Percentiles rank a stretch among this genome's conserved stretches.
phyloP scores from a whole-genome alignment of 2,888 invertebrate species.

The Pristionchus mayeri region DNA sequence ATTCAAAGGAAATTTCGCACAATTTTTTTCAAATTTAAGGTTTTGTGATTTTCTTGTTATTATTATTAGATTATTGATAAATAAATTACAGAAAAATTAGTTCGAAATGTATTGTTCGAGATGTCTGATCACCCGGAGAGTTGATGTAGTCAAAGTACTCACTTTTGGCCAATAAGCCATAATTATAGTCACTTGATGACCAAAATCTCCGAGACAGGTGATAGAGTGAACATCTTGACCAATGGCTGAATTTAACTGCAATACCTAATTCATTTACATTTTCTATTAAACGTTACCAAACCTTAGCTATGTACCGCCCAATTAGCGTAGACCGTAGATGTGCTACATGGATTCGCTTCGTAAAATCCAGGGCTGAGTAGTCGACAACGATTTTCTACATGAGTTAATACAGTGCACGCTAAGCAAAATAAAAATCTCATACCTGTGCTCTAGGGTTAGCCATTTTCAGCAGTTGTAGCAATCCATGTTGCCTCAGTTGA shows the following conservation, averaged over 20 bases:
- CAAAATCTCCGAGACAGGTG: conserved; percentile 99
- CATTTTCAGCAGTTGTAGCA: background rate
- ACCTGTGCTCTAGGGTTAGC: background rate
- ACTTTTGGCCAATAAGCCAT: conserved; percentile 71
- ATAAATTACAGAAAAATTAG: too few relatives aligned
- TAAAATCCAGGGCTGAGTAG: conserved; percentile 93
- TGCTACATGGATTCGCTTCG: conserved; percentile 97
- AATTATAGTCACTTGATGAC: conserved; percentile 90
- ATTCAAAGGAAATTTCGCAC: too few relatives aligned
- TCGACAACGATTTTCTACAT: conserved; percentile 68
- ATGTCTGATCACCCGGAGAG: too few relatives aligned
- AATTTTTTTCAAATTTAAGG: too few relatives aligned
- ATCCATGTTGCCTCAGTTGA: conserved; percentile 15
- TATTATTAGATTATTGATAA: too few relatives aligned
- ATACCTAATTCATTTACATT: background rate
- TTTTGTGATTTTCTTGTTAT: too few relatives aligned
- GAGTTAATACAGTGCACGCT: background rate
- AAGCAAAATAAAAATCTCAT: background rate
- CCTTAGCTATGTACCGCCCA: conserved; percentile 89
- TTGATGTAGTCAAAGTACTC: too few relatives aligned
- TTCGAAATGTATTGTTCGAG: too few relatives aligned
- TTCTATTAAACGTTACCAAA: conserved; percentile 71
- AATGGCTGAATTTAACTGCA: conserved; percentile 79
- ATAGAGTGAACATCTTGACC: conserved; percentile 86
- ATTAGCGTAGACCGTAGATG: conserved; percentile 96